Conservation (phyloP, 2,113 vertebrate species). For the Tautogolabrus adspersus region DNA sequence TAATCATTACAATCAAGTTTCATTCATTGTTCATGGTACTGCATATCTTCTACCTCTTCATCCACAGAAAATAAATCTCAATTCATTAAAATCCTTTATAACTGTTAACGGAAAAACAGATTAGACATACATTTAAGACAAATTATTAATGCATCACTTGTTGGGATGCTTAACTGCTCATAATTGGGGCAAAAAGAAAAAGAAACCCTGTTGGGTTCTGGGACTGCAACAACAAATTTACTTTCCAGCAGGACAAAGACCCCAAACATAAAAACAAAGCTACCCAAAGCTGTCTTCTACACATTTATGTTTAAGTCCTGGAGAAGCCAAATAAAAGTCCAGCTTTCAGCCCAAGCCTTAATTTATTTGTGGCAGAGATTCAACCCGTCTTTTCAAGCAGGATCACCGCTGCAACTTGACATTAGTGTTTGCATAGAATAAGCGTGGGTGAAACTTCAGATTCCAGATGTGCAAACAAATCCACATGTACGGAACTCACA, state of each 20-base stretch:
- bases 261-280: slow-evolving; percentile 20
- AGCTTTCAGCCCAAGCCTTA: not conserved
- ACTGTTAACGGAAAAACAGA: too few relatives aligned
- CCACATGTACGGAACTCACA: not conserved
- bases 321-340: not conserved
- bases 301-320: not conserved
- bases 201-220: not conserved
- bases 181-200: too few relatives aligned
- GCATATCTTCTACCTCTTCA: too few relatives aligned
- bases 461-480: slow-evolving; percentile 1
- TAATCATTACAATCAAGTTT: too few relatives aligned
- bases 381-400: not conserved
- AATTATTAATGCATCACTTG: too few relatives aligned
- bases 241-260: slow-evolving; percentile 36
- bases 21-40: too few relatives aligned
- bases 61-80: too few relatives aligned
- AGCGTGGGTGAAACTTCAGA: not conserved
- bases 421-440: not conserved
- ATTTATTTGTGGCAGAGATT: not conserved
- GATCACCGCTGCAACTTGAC: not conserved
- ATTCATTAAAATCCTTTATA: too few relatives aligned
- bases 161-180: too few relatives aligned
- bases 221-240: slow-evolving; percentile 16
- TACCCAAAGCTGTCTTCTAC: not conserved
- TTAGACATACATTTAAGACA: too few relatives aligned